Conservation (phyloP, 2,797 vertebrate genomes). For the Urophycis tenuis region DNA sequence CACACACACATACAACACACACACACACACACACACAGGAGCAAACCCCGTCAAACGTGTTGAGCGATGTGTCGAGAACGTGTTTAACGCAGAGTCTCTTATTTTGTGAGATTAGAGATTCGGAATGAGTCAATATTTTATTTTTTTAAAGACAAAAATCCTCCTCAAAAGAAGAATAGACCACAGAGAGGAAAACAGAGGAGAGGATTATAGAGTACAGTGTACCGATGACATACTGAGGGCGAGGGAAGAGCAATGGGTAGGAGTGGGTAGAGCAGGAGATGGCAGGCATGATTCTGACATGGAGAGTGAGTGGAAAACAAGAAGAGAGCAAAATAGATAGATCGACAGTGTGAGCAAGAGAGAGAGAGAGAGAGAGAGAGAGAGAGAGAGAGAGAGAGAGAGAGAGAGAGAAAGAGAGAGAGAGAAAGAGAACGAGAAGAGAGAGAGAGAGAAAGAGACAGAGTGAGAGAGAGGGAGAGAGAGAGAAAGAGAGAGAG, state of each 20-base stretch:
- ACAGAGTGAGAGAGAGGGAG: background rate
- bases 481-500: background rate
- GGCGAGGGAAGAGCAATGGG: background rate
- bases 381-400: background rate
- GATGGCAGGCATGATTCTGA: background rate
- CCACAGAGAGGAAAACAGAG: background rate
- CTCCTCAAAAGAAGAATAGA: background rate
- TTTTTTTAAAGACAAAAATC: too few relatives aligned
- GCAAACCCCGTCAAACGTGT: slow-evolving; percentile 10
- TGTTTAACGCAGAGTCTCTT: slow-evolving; percentile 4
- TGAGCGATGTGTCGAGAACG: slow-evolving; percentile 4
- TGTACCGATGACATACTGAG: too few relatives aligned
- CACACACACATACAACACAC: too few relatives aligned
- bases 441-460: background rate
- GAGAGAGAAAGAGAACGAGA: too few relatives aligned
- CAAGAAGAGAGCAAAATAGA: background rate
- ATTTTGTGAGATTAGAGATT: background rate
- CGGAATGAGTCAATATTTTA: background rate
- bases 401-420: background rate
- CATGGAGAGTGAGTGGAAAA: background rate
- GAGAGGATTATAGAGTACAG: background rate
- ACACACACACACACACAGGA: slow-evolving; percentile 16
- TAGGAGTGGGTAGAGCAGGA: background rate
- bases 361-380: background rate
- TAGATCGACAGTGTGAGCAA: background rate